Percentiles rank a stretch among this genome's conserved stretches.
phyloP scores from a whole-genome alignment of 2,797 vertebrate genomes.

The Myotis pilosus region DNA sequence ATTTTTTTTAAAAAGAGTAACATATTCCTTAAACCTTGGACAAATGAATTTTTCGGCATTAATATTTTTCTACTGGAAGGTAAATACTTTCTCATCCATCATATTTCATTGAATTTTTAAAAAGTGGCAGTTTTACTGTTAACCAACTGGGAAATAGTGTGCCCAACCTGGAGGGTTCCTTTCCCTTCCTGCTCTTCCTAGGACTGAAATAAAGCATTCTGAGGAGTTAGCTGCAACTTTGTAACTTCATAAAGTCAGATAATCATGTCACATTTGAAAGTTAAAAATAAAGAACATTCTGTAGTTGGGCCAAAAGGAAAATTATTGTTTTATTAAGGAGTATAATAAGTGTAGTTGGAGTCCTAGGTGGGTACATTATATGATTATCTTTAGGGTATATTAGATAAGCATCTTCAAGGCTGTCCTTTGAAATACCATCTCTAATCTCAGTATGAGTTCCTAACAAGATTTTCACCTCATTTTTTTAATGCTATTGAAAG shows the following conservation, averaged over 20 bases:
- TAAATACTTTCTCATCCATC: conserved; percentile 28
- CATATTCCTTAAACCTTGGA: background rate
- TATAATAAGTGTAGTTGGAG: conserved; percentile 75
- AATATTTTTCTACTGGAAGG: conserved; percentile 7
- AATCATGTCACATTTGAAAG: conserved; percentile 68
- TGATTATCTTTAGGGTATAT: conserved; percentile 79
- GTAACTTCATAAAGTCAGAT: conserved; percentile 67
- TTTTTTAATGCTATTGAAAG: conserved; percentile 53
- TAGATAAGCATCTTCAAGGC: conserved; percentile 77
- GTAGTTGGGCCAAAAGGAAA: conserved; percentile 70
- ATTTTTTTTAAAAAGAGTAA: background rate
- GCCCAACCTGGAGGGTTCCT: background rate
- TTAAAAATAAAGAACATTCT: conserved; percentile 70
- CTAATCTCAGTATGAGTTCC: conserved; percentile 76
- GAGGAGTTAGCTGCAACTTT: conserved; percentile 61
- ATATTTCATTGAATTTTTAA: conserved; percentile 46
- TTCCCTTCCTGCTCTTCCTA: background rate
- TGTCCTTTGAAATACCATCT: conserved; percentile 78
- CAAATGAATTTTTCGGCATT: conserved; percentile 31
- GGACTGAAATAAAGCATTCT: conserved; percentile 47
- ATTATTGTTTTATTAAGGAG: conserved; percentile 74
- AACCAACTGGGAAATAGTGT: conserved; percentile 26
- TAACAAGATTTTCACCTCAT: conserved; percentile 72
- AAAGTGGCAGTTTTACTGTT: background rate
- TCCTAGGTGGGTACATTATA: conserved; percentile 70